Evolutionary conservation across 2,113 vertebrate species (phyloP).

Genomic region (Indicator indicator): DNA sequence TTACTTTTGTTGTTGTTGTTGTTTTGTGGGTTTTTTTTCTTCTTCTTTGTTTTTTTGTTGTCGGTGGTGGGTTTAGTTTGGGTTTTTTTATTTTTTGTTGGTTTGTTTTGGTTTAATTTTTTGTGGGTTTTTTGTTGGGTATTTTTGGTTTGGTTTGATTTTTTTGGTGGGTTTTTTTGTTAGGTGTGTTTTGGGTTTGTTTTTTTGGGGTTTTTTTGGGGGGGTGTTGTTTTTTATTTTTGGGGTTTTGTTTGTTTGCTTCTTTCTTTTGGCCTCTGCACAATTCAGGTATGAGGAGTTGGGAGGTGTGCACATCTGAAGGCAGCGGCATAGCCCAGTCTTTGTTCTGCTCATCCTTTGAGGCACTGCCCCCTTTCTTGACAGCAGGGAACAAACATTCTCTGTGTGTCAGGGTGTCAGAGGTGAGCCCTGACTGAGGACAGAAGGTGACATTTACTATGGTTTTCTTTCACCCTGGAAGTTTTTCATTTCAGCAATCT

Average conservation of each 20-base stretch:
- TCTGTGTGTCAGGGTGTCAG: neutral
- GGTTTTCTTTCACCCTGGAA: neutral
- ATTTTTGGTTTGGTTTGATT: too few relatives aligned
- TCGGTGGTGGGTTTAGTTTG: too few relatives aligned
- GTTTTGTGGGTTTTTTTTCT: too few relatives aligned
- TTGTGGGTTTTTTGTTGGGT: too few relatives aligned
- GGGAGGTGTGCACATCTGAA: neutral
- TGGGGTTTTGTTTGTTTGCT: neutral
- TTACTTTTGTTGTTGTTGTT: too few relatives aligned
- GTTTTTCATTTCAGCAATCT: neutral
- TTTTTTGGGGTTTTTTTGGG: fast-evolving
- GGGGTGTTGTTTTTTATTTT: too few relatives aligned
- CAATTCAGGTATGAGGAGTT: neutral
- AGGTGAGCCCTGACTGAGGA: neutral
- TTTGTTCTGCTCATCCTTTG: neutral
- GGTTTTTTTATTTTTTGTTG: too few relatives aligned
- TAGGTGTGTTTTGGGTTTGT: too few relatives aligned
- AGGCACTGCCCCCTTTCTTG: neutral
- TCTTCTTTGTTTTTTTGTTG: too few relatives aligned
- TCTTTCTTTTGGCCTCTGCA: neutral
- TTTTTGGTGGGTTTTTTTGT: too few relatives aligned
- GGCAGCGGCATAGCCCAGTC: fast-evolving
- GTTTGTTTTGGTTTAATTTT: too few relatives aligned
- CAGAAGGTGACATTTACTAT: neutral
- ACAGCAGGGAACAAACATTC: neutral